Evolutionary conservation across 2,797 vertebrate genomes (phyloP).

Genomic region (Coendou prehensilis): DNA sequence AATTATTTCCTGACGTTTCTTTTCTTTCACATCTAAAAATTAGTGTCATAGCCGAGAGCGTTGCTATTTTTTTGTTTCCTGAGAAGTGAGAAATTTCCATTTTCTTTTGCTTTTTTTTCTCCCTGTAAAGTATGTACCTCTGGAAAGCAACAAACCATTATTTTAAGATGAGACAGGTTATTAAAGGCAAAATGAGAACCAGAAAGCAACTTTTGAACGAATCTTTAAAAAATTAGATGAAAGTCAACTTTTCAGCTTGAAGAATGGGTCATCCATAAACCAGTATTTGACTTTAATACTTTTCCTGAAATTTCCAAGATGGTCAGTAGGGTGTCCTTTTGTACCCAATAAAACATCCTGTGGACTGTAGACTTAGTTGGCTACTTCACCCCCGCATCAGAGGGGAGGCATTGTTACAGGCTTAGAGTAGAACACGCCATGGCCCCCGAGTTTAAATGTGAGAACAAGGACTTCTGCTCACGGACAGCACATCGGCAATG

Average conservation of each 20-base stretch:
- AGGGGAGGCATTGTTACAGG: background rate
- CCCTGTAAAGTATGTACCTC: background rate
- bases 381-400: background rate
- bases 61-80: background rate
- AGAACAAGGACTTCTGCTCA: background rate
- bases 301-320: background rate
- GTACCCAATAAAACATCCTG: background rate
- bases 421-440: background rate
- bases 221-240: background rate
- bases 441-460: background rate
- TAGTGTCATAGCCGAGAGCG: background rate
- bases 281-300: background rate
- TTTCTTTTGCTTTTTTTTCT: background rate
- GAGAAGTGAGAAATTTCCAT: background rate
- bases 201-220: constrained; percentile 6
- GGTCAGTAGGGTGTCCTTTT: background rate
- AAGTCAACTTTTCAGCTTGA: background rate
- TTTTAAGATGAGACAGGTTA: constrained; percentile 47
- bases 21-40: constrained; percentile 43
- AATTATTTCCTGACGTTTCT: constrained; percentile 1
- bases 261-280: background rate
- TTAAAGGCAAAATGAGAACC: constrained; percentile 64
- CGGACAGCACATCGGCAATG: background rate
- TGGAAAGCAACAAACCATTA: background rate
- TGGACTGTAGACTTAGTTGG: background rate